Conservation (phyloP, 2,797 vertebrate species). For the Oreochromis grahami region DNA sequence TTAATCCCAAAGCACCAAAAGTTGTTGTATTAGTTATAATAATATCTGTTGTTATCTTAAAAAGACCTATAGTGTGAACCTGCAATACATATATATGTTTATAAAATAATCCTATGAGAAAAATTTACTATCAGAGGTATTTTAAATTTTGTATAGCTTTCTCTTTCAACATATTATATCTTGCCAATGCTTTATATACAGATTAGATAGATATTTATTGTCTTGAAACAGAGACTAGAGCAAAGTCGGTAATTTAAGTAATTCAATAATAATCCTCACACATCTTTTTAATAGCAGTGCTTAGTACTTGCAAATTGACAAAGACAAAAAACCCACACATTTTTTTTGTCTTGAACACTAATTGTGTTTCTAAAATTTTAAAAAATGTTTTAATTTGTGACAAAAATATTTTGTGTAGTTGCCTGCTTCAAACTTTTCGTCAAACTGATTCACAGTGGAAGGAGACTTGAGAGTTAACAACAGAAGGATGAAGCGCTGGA, state of each 20-base stretch:
- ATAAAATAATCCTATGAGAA: background rate
- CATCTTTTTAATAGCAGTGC: background rate
- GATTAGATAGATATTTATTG: background rate
- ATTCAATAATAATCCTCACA: background rate
- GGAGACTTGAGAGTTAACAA: background rate
- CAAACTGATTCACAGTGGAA: background rate
- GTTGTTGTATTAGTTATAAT: background rate
- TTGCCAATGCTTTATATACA: background rate
- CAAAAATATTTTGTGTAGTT: background rate
- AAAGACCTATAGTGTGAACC: background rate
- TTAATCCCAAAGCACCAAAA: background rate
- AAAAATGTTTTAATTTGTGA: background rate
- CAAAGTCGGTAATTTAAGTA: background rate
- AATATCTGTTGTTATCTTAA: background rate
- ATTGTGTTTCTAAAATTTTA: too few species aligned
- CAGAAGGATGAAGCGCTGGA: background rate
- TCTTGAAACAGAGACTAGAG: background rate
- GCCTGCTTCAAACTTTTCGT: background rate
- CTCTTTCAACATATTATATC: background rate
- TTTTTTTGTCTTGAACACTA: background rate
- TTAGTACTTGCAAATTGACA: background rate
- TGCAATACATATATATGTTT: background rate
- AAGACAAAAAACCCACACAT: background rate
- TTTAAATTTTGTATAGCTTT: background rate
- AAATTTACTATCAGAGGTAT: background rate